A percentile compares a stretch with the other conserved stretches of the same genome.
Conservation (phyloP, 2,797 vertebrate species). For the Saxicola maurus region DNA sequence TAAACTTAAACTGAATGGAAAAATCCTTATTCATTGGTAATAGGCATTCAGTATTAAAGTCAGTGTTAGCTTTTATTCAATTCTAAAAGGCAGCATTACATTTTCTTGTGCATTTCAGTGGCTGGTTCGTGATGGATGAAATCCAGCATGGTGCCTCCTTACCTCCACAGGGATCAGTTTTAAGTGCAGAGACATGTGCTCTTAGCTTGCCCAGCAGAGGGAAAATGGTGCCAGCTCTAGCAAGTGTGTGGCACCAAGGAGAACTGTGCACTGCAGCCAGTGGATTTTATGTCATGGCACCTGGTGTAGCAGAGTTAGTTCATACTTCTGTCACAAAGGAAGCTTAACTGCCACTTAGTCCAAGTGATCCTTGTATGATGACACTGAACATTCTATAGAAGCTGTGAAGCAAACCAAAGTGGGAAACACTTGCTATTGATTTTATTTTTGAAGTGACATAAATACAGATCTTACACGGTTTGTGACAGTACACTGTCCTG, state of each 20-base stretch:
- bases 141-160: neutral
- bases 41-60: neutral
- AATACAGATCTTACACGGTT: neutral
- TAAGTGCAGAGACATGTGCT: neutral
- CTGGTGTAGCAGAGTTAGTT: neutral
- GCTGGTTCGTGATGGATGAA: neutral
- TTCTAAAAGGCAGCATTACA: neutral
- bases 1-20: neutral
- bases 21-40: neutral
- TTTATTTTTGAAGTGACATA: neutral
- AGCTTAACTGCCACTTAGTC: neutral
- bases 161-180: neutral
- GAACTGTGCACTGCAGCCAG: neutral
- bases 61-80: neutral
- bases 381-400: neutral
- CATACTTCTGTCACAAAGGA: neutral
- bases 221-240: neutral
- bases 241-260: neutral
- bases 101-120: neutral
- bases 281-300: neutral
- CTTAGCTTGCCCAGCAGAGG: neutral
- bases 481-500: neutral
- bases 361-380: neutral
- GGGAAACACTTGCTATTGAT: neutral
- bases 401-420: neutral